Evolutionary conservation across 1,140 invertebrate genomes (phyloP).

Genomic region (Tetramorium parvispinum): DNA sequence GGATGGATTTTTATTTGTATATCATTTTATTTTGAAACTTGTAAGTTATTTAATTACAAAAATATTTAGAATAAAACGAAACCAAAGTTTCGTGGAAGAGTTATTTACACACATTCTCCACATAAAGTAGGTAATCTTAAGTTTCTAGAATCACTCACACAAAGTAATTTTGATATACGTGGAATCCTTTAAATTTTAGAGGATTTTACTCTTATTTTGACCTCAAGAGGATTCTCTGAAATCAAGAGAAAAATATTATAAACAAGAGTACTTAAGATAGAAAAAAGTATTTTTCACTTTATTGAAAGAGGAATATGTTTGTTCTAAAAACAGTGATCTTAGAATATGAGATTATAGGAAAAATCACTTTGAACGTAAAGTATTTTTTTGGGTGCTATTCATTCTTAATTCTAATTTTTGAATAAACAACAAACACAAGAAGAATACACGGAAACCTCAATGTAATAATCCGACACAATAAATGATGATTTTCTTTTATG

Average conservation of each 20-base stretch:
- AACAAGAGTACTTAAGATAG: too few relatives aligned
- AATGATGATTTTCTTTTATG: constrained; percentile 1
- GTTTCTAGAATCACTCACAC: neutral
- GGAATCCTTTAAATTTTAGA: too few relatives aligned
- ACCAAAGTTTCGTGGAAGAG: neutral
- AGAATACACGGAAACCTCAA: neutral
- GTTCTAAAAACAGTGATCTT: too few relatives aligned
- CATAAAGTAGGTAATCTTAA: neutral
- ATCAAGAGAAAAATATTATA: too few relatives aligned
- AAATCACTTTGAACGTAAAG: too few relatives aligned
- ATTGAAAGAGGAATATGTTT: too few relatives aligned
- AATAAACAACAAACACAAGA: neutral
- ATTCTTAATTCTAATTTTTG: neutral
- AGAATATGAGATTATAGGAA: too few relatives aligned
- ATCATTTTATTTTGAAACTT: neutral
- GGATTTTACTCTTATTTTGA: too few relatives aligned
- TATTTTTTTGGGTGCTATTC: too few relatives aligned
- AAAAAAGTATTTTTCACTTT: too few relatives aligned
- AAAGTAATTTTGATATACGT: too few relatives aligned
- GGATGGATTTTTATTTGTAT: neutral
- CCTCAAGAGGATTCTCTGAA: too few relatives aligned
- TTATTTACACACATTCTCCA: neutral
- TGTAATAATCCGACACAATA: neutral
- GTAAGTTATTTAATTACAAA: neutral
- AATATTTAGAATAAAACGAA: neutral